These are phyloP conservation scores for Poecilia wingei DNA, from an alignment of 2,797 vertebrate genomes.

Conservation along the genomic window DNA sequence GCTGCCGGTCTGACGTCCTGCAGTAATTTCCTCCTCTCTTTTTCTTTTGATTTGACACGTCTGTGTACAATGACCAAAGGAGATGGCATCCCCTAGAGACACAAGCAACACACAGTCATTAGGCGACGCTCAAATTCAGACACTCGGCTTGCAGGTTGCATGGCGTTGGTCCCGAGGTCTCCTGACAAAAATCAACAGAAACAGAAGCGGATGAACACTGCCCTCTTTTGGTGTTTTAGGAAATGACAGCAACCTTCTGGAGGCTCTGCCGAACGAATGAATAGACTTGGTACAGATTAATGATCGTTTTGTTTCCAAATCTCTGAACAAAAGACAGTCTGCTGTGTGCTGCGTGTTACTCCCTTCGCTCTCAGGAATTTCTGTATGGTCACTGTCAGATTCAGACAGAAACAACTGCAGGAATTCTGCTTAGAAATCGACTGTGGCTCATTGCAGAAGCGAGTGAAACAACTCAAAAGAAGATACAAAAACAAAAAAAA, in stretches of 20 bases:
- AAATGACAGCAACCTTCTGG: slow-evolving; percentile 1
- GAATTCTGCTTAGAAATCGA: neutral
- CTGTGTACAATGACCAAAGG: slow-evolving; percentile 21
- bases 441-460: neutral
- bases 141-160: slow-evolving; percentile 15
- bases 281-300: neutral
- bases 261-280: neutral
- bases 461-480: neutral
- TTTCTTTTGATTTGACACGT: slow-evolving; percentile 33
- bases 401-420: neutral
- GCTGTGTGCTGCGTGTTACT: neutral
- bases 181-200: neutral
- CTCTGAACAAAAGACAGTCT: neutral
- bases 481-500: neutral
- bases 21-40: slow-evolving; percentile 1
- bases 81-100: slow-evolving; percentile 14
- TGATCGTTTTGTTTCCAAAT: neutral
- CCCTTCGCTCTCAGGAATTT: neutral
- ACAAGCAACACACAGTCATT: slow-evolving; percentile 23
- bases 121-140: slow-evolving; percentile 9
- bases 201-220: slow-evolving; percentile 50
- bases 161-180: slow-evolving; percentile 12
- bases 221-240: slow-evolving; percentile 56
- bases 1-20: slow-evolving; percentile 47
- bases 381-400: neutral